Evolutionary conservation across 2,113 vertebrate species (phyloP).

Genomic region (Leucosticte australis): DNA sequence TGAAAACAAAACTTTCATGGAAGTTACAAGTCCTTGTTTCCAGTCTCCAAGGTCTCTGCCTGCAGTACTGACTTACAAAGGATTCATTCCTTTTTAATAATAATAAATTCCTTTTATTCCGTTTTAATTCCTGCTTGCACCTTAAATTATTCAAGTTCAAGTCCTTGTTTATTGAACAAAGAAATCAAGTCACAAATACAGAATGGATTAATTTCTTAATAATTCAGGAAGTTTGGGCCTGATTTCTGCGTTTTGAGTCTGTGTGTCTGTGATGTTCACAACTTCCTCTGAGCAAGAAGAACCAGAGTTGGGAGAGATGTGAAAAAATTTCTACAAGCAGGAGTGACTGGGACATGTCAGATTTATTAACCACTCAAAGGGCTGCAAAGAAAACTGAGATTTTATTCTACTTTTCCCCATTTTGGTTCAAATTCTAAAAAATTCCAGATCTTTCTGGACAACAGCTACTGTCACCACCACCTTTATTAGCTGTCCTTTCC

Average conservation of each 20-base stretch:
- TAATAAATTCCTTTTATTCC: too few relatives aligned
- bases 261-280: not conserved
- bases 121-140: not conserved
- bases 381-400: not conserved
- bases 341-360: not conserved
- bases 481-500: not conserved
- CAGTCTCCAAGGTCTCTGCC: not conserved
- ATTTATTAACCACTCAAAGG: not conserved
- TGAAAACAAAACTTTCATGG: not conserved
- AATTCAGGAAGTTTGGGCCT: not conserved
- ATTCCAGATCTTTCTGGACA: not conserved
- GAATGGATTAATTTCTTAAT: not conserved
- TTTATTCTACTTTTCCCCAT: not conserved
- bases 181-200: not conserved
- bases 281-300: not conserved
- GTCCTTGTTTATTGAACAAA: not conserved
- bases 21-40: not conserved
- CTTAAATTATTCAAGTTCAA: not conserved
- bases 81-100: not conserved
- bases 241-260: not conserved
- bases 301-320: fast-evolving
- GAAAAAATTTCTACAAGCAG: not conserved
- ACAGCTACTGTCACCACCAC: not conserved
- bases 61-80: not conserved
- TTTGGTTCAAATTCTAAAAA: not conserved